Evolutionary conservation across 2,888 invertebrate species (phyloP).

Genomic region (Lordiphosa fenestrarum): DNA sequence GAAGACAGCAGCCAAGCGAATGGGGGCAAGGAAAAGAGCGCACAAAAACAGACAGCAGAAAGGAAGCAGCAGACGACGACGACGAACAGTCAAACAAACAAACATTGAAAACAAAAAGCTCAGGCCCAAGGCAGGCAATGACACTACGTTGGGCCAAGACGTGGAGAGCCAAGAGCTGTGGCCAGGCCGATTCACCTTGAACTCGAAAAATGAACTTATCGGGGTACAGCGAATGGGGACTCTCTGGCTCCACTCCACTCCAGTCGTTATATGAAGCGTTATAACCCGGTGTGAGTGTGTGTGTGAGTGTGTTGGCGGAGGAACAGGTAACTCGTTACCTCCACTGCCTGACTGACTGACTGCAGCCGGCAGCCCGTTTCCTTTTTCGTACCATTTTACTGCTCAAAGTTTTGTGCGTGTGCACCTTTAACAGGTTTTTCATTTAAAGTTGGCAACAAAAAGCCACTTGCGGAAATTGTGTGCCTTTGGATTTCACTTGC

Average conservation of each 20-base stretch:
- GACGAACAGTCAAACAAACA: slow-evolving; percentile 16
- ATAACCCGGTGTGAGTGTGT: slow-evolving; percentile 28
- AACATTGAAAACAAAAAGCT: slow-evolving; percentile 15
- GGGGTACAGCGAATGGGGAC: slow-evolving; percentile 17
- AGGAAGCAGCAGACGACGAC: slow-evolving; percentile 34
- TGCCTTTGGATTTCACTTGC: slow-evolving; percentile 69
- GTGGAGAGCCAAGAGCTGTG: slow-evolving; percentile 15
- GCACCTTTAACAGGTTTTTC: slow-evolving; percentile 64
- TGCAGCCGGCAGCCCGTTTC: slow-evolving; percentile 27
- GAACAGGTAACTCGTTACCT: slow-evolving; percentile 31
- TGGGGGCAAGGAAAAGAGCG: slow-evolving; percentile 45
- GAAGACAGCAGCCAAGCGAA: slow-evolving; percentile 60
- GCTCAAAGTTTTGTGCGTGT: slow-evolving; percentile 15
- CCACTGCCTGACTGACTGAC: slow-evolving; percentile 23
- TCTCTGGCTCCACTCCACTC: slow-evolving; percentile 22
- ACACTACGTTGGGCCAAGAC: slow-evolving; percentile 42
- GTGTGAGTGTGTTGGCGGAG: slow-evolving; percentile 5
- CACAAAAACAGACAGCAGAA: slow-evolving; percentile 11
- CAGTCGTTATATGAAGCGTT: slow-evolving; percentile 27
- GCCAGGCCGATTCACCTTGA: slow-evolving; percentile 66
- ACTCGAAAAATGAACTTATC: slow-evolving; percentile 69
- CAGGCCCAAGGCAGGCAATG: slow-evolving; percentile 29
- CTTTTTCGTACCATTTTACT: slow-evolving; percentile 26
- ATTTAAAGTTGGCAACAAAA: slow-evolving; percentile 62
- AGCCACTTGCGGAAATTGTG: slow-evolving; percentile 71